Evolutionary conservation across 2,797 vertebrate species (phyloP), one percentile per base, ranked within the genome.

Genomic region (Falco novaeseelandiae): DNA sequence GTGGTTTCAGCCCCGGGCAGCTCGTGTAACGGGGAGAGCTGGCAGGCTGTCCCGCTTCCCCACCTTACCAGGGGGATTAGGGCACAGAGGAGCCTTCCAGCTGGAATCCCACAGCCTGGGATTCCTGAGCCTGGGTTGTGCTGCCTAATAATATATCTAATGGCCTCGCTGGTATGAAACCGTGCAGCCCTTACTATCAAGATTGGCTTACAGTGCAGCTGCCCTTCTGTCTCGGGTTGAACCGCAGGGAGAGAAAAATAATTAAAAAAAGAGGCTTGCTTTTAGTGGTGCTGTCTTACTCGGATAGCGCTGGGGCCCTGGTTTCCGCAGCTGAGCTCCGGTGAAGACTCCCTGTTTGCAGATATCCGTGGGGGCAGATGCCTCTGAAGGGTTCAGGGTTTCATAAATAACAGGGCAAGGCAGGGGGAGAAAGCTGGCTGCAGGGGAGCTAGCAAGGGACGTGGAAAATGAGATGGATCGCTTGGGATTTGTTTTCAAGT

Each of bases 121-220:
- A 95, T 92, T 83, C 89, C 76, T 77, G 77, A 42, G 69, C 87
- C 27, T 27, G 78, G 63, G 21, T 69, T 71, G 12, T 54, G 71
- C 66, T 85, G 79, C 79, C 57, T 92, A 81, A 84, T 73, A 70
- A 77, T 84, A 71, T 54, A 76, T 70, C 83, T 54, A 38, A 36
- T 46, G 86, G 92, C 92, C 94, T 83, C 2, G 18, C 42, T 89
- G 92, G 82, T 89, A 79, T 86, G 82, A 67, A 61, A 76, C n/a
- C 7, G 2, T 27, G 48, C 54, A 21, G 87, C 42, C 63, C 38
- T 74, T 21, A 4, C 63, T 29, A 2, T 36, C 40, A 6, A 38
- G 89, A 71, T 83, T 81, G 92, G 73, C 70, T 94, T 92, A 38
- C 79, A 36, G 74, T 22, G 86, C 94, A 90, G 92, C 92, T 93